A percentile compares a stretch with the other conserved stretches of the same genome.
phyloP scores from a whole-genome alignment of 1,140 invertebrate species.

The Littorina saxatilis region DNA sequence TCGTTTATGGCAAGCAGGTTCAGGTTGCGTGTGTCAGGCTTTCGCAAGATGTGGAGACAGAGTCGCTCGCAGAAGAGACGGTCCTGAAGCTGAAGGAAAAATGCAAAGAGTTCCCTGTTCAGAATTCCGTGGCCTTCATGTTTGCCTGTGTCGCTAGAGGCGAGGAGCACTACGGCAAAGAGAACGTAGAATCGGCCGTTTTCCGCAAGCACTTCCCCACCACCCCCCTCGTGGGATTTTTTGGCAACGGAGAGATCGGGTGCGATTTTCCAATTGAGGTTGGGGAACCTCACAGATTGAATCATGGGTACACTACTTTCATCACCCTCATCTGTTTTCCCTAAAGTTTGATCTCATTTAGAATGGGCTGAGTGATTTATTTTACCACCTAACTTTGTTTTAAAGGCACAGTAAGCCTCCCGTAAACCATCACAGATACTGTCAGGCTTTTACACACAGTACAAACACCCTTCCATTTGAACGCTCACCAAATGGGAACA shows the following conservation, averaged over 20 bases:
- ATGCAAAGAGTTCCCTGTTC: slow-evolving; percentile 59
- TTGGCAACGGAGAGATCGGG: slow-evolving; percentile 81
- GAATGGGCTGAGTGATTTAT: too few relatives aligned
- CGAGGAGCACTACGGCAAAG: slow-evolving; percentile 65
- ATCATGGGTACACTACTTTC: slow-evolving; percentile 74
- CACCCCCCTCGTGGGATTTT: slow-evolving; percentile 79
- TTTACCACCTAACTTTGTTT: too few relatives aligned
- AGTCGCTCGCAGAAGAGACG: neutral
- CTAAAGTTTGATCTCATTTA: slow-evolving; percentile 31
- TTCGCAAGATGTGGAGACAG: neutral
- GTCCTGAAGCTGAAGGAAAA: slow-evolving; percentile 62
- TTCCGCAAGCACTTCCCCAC: slow-evolving; percentile 80
- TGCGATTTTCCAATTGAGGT: slow-evolving; percentile 63
- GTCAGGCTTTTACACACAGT: too few relatives aligned
- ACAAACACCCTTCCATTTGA: too few relatives aligned
- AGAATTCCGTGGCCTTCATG: slow-evolving; percentile 79
- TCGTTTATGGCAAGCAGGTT: neutral
- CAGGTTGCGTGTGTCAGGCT: slow-evolving; percentile 8
- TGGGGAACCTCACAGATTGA: slow-evolving; percentile 50
- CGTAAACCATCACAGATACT: too few relatives aligned
- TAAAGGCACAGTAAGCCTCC: too few relatives aligned
- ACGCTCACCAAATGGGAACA: too few relatives aligned
- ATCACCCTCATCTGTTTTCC: slow-evolving; percentile 62
- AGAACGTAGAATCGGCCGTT: slow-evolving; percentile 78
- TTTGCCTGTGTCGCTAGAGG: slow-evolving; percentile 80